A percentile compares a stretch with the other conserved stretches of the same genome.
Evolutionary conservation across 2,888 invertebrate species (phyloP).

Genomic region (Thecocarcelia acutangulata): DNA sequence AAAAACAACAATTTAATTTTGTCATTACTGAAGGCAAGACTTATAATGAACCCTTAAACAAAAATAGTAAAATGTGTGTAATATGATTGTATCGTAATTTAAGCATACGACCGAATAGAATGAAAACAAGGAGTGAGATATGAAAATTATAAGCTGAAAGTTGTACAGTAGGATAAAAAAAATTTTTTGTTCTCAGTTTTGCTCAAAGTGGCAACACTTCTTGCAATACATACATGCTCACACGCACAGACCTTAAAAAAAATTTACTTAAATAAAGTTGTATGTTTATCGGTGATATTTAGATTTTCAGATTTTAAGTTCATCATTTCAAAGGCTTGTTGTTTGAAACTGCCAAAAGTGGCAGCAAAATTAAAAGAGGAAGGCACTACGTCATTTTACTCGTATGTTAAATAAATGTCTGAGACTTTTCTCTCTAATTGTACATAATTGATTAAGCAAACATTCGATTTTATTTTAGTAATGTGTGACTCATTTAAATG

Average conservation of each 20-base stretch:
- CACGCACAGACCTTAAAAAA: no score
- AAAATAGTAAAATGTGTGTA: slow-evolving; percentile 30
- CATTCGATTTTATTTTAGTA: no score
- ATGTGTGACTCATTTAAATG: no score
- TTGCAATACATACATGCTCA: no score
- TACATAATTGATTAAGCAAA: no score
- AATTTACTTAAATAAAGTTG: no score
- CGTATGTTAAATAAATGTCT: no score
- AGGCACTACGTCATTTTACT: no score
- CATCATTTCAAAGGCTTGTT: slow-evolving; percentile 61
- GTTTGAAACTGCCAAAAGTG: slow-evolving; percentile 74
- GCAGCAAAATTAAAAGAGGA: slow-evolving; percentile 79
- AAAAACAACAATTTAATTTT: slow-evolving; percentile 52
- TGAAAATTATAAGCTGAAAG: neutral
- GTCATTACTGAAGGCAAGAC: slow-evolving; percentile 39
- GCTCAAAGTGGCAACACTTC: no score
- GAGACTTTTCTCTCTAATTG: no score
- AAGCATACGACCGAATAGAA: neutral
- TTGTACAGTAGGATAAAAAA: no score
- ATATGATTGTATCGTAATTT: slow-evolving; percentile 27
- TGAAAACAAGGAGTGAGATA: neutral
- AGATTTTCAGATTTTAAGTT: slow-evolving; percentile 28
- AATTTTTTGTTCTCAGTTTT: no score
- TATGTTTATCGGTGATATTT: slow-evolving; percentile 73
- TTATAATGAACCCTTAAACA: slow-evolving; percentile 21